These are phyloP conservation scores for Dendrocincla fuliginosa DNA, from an alignment of 2,797 vertebrate species.

Conservation along the genomic window DNA sequence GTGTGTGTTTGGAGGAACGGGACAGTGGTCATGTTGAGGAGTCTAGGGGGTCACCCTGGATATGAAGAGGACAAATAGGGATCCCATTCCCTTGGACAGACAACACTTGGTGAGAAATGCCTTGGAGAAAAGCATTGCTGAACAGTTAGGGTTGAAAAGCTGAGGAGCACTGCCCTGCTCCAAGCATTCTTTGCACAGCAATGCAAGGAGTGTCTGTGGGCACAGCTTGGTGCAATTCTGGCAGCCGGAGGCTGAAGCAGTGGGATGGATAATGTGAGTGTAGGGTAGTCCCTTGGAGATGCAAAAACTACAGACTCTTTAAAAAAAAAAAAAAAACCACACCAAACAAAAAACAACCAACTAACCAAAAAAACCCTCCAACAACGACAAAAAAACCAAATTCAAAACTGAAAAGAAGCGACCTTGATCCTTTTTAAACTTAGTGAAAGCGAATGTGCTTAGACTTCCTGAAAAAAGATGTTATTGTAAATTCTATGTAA, in stretches of 20 bases:
- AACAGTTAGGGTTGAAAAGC: not conserved
- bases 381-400: too few relatives aligned
- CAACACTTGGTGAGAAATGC: not conserved
- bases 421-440: not conserved
- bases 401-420: not conserved
- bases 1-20: not conserved
- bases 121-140: not conserved
- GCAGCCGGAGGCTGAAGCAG: not conserved
- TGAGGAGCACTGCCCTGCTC: not conserved
- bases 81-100: not conserved
- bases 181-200: not conserved
- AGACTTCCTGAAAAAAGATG: not conserved
- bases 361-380: too few relatives aligned
- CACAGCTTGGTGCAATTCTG: rapidly evolving
- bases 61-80: not conserved
- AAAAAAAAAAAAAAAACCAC: not conserved
- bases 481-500: not conserved
- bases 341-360: too few relatives aligned
- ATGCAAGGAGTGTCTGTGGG: not conserved
- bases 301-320: not conserved
- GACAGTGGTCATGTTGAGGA: rapidly evolving
- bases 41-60: not conserved
- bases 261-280: not conserved
- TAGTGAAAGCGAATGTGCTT: not conserved
- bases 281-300: not conserved